A percentile compares a stretch with the other conserved stretches of the same genome.
phyloP scores from a whole-genome alignment of 2,113 vertebrate genomes.

The Pionites leucogaster region DNA sequence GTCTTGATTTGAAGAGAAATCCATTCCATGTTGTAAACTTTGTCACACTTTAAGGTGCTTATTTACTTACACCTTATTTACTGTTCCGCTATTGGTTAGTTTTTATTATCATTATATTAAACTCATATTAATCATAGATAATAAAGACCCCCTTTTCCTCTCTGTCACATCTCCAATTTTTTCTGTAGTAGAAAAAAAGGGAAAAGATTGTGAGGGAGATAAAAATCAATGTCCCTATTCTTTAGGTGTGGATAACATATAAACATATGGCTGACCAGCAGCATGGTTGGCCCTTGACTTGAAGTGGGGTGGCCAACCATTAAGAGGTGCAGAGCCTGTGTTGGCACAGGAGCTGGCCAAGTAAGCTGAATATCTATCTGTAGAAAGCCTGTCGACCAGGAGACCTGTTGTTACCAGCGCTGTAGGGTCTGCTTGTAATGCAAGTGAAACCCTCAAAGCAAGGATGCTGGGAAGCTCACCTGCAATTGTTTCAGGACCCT shows the following conservation, averaged over 20 bases:
- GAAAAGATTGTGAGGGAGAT: neutral
- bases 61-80: neutral
- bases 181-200: neutral
- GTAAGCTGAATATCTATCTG: neutral
- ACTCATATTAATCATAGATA: neutral
- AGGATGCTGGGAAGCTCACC: neutral
- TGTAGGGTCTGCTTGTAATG: neutral
- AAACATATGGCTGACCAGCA: neutral
- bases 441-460: neutral
- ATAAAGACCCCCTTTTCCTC: neutral
- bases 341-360: neutral
- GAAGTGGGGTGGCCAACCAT: too few relatives aligned
- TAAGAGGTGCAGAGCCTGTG: neutral
- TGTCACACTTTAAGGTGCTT: neutral
- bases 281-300: neutral
- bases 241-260: neutral
- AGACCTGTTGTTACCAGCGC: neutral
- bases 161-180: neutral
- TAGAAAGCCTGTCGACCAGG: neutral
- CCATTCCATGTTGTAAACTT: neutral
- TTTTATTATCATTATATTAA: neutral
- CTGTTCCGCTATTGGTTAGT: neutral
- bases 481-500: neutral
- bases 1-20: slow-evolving; percentile 20
- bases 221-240: neutral